Conservation (phyloP, 2,888 invertebrate genomes). For the Lasioglossum vierecki region DNA sequence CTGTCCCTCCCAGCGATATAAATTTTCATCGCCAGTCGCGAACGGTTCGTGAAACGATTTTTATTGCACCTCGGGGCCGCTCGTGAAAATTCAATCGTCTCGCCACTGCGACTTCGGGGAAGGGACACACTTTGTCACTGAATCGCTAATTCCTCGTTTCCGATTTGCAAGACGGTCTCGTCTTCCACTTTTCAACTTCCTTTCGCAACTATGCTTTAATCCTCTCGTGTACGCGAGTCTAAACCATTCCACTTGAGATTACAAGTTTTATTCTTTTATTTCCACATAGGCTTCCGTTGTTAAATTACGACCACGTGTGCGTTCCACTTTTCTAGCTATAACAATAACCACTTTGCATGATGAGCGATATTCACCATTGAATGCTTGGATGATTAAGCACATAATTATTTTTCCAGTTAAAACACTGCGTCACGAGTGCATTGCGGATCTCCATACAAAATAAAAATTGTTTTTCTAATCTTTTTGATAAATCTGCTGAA, state of each 20-base stretch:
- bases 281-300: too few species aligned
- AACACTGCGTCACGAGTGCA: not conserved
- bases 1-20: slow-evolving; percentile 36
- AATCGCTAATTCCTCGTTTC: not conserved
- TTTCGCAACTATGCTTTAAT: not conserved
- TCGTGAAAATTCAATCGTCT: slow-evolving; percentile 11
- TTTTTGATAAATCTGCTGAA: not conserved
- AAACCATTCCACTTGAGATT: not conserved
- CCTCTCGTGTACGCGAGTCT: not conserved
- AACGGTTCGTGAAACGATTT: slow-evolving; percentile 36
- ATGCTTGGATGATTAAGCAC: too few species aligned
- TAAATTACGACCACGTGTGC: too few species aligned
- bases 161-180: not conserved
- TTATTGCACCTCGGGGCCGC: slow-evolving; percentile 17
- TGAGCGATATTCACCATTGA: too few species aligned
- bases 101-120: not conserved
- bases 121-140: not conserved
- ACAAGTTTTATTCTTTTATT: not conserved
- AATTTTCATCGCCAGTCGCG: slow-evolving; percentile 35
- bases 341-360: too few species aligned
- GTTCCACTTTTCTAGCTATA: too few species aligned
- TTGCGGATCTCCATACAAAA: not conserved
- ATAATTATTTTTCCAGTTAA: not conserved
- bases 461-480: not conserved
- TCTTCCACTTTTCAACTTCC: not conserved